Evolutionary conservation across 2,888 invertebrate species (phyloP).

Genomic region (Drosophila gaucha): DNA sequence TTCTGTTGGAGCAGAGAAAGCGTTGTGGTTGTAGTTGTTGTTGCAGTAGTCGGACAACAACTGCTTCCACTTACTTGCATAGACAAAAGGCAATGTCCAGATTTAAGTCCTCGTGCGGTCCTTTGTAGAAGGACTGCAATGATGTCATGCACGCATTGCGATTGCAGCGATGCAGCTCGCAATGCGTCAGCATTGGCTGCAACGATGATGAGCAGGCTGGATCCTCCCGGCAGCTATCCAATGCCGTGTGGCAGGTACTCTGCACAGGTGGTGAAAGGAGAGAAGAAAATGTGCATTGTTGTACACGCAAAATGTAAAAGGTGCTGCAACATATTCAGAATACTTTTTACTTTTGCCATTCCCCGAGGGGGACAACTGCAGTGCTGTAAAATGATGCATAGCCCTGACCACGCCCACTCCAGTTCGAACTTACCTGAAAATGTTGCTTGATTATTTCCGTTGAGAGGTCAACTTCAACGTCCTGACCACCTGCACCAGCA

Average conservation of each 20-base stretch:
- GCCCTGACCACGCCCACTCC: conserved; percentile 17
- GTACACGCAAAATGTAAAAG: conserved; percentile 38
- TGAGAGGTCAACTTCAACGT: conserved; percentile 84
- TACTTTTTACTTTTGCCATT: conserved; percentile 36
- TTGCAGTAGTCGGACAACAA: conserved; percentile 7
- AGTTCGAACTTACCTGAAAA: conserved; percentile 83
- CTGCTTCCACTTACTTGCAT: conserved; percentile 91
- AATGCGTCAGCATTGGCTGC: conserved; percentile 93
- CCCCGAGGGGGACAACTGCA: conserved; percentile 12
- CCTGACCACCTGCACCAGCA: conserved; percentile 83
- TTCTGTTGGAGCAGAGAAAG: conserved; percentile 86
- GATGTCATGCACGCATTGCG: conserved; percentile 95
- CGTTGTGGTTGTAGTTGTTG: conserved; percentile 22
- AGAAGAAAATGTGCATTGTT: conserved; percentile 48
- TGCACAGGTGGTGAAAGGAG: conserved; percentile 73
- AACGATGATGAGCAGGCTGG: conserved; percentile 91
- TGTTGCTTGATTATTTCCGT: conserved; percentile 85
- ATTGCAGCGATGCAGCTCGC: conserved; percentile 91
- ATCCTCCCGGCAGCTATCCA: conserved; percentile 93
- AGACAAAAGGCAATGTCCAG: conserved; percentile 96
- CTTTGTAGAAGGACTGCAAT: conserved; percentile 93
- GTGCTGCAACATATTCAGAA: conserved; percentile 44
- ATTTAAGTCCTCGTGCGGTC: conserved; percentile 92
- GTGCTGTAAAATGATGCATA: conserved; percentile 19
- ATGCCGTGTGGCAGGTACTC: conserved; percentile 94